Evolutionary conservation across 64 coral and sea anemone genomes (phyloP), one percentile per base, ranked within the genome.

Genomic region (Acropora yongei): DNA sequence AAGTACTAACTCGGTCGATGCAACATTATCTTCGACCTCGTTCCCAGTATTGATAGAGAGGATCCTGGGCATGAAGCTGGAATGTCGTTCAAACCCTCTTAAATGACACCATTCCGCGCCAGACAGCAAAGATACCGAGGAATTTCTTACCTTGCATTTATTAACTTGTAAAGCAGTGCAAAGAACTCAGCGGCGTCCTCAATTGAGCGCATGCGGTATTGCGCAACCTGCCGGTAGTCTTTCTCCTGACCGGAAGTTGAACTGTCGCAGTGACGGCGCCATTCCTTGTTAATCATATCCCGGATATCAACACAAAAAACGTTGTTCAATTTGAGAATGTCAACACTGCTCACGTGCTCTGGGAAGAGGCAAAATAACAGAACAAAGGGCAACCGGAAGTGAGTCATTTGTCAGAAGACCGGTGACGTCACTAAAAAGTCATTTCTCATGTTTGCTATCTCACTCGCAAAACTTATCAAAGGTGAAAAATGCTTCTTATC

Each of bases 271-370:
- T 99, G 97, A 87, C 92, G 91, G 30, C 92, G 88, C 92, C 91
- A 93, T 87, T 98, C 96, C 78, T 98, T 98, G 60, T 83, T 87
- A 45, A 93, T 82, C 1, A 86, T 91, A n/a, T 98, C 93, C 61
- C 91, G 94, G 20, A 99, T 96, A 78, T 99, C 97, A 53, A 99
- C 85, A 47, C 91, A 95, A 76, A 88, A 94, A 4, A 65, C 47
- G 79, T 83, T 91, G 46, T 93, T 49, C 11, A 91, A 11, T 72
- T 99, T 89, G 19, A 99, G 80, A 13, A 99, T 99, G 61, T 99
- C 94, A 0, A 99, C 97, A 73, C 94, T 99, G 72, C 94, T 96
- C 41, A 99, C 46, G 43, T 99, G 89, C n/a, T 93, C 97, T 99
- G 75, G 5, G 49, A 76, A 85, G 1, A 7, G 50, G 13, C 9